Evolutionary conservation across 2,888 invertebrate genomes (phyloP), one percentile per base, ranked within the genome.

Genomic region (Anthrax anthrax): DNA sequence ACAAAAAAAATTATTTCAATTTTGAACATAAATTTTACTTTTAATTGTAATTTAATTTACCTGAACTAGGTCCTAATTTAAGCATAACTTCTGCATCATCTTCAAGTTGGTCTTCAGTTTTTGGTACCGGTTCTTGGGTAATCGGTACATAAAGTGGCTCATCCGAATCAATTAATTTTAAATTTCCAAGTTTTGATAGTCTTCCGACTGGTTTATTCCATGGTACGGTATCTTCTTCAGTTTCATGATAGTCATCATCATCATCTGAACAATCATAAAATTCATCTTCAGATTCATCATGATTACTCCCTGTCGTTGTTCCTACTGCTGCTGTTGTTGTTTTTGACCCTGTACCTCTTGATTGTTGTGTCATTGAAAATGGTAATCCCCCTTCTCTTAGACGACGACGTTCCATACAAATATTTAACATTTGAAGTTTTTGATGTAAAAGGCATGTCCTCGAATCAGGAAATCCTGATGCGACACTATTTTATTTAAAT

Each of bases 91-190:
- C 86, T 0, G 91, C 86, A 63, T 96, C 94, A 61, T 92, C 90
- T 60, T 92, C 89, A 49, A 96, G 67, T 65, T 94, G 88, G 69
- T 97, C 97, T 65, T 98, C 97, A 1, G 97, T 97, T 75, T 96
- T 89, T 13, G 96, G 95, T 5, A 91, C 87, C 0, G 91, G 87
- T 58, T 97, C 95, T 76, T 94, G 78, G 0, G 89, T 89, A 18
- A 83, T 67, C 0, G 91, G 91, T 50, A 89, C 76, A 64, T 84
- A 91, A 44, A 90, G 70, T 37, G 74, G 74, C 54, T 84, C 82
- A 4, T 80, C 79, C 1, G 78, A 76, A 55, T 78, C 72, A 29
- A 87, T 64, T 43, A 90, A 69, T 50, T 73, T 77, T 46, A 84
- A 63, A 46, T 80, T 74, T 19, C 78, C 80, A 60, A 81, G 77